Evolutionary conservation across 2,888 invertebrate genomes (phyloP).

Genomic region (Eulithis testata): DNA sequence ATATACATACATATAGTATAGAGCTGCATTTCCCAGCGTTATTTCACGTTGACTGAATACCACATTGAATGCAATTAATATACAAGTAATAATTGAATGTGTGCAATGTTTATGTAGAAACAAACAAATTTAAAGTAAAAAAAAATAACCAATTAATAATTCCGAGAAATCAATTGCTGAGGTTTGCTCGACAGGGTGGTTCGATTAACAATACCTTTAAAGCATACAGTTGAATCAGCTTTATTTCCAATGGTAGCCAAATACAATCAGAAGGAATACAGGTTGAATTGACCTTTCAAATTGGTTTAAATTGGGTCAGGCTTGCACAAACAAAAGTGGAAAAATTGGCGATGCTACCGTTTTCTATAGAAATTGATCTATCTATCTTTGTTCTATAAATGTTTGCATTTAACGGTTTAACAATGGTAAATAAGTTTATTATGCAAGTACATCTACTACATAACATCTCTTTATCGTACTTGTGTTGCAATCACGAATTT

Average conservation of each 20-base stretch:
- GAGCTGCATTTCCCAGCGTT: no score
- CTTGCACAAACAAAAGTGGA: conserved; percentile 73
- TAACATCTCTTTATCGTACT: no score
- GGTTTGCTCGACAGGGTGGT: conserved; percentile 28
- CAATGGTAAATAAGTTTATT: not conserved
- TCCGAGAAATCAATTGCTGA: conserved; percentile 31
- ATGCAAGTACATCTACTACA: not conserved
- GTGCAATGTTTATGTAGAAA: not conserved
- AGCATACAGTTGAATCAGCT: conserved; percentile 63
- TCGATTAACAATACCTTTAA: conserved; percentile 50
- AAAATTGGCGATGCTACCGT: conserved; percentile 63
- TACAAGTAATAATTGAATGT: not conserved
- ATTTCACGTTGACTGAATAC: no score
- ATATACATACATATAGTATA: no score
- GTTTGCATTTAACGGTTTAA: conserved; percentile 35
- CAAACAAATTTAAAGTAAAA: not conserved
- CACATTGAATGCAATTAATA: no score
- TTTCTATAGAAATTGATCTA: conserved; percentile 59
- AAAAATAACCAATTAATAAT: conserved; percentile 8
- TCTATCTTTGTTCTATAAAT: conserved; percentile 59
- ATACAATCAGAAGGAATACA: conserved; percentile 76
- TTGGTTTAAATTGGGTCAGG: conserved; percentile 77
- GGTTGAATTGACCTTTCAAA: conserved; percentile 76
- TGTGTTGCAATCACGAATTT: no score
- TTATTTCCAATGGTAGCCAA: conserved; percentile 68